phyloP scores from a whole-genome alignment of 2,888 invertebrate genomes.

The Troglohyphantes excavatus region DNA sequence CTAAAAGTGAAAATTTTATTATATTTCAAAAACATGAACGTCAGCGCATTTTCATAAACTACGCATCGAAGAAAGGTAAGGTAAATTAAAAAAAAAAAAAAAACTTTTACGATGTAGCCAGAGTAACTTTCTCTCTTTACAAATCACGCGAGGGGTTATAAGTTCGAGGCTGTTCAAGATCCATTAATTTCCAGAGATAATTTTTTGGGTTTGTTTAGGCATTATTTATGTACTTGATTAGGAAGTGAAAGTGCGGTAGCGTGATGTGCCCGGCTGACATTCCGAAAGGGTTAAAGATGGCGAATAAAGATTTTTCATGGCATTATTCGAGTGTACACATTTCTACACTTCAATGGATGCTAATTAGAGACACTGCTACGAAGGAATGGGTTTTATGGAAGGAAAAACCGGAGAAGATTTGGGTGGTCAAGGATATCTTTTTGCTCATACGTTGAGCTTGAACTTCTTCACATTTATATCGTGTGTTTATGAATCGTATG shows the following conservation, averaged over 20 bases:
- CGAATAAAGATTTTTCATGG: not conserved
- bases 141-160: conserved; percentile 30
- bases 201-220: conserved; percentile 21
- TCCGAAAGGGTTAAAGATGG: not conserved
- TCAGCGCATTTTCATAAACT: no score
- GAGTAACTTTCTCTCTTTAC: not conserved
- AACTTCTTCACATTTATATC: no score
- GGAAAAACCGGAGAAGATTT: not conserved
- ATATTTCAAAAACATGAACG: no score
- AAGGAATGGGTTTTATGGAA: not conserved
- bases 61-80: no score
- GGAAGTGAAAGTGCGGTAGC: conserved; percentile 33
- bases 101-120: no score
- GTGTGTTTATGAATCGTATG: no score
- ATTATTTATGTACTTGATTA: conserved; percentile 30
- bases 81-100: no score
- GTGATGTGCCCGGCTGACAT: not conserved
- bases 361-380: not conserved
- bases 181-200: conserved; percentile 39
- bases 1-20: no score
- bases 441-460: no score
- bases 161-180: conserved; percentile 48
- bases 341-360: not conserved
- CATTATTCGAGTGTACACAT: not conserved
- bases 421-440: not conserved